A percentile compares a stretch with the other conserved stretches of the same genome.
Conservation (phyloP, 2,113 vertebrate genomes). For the Boulengerochromis microlepis region DNA sequence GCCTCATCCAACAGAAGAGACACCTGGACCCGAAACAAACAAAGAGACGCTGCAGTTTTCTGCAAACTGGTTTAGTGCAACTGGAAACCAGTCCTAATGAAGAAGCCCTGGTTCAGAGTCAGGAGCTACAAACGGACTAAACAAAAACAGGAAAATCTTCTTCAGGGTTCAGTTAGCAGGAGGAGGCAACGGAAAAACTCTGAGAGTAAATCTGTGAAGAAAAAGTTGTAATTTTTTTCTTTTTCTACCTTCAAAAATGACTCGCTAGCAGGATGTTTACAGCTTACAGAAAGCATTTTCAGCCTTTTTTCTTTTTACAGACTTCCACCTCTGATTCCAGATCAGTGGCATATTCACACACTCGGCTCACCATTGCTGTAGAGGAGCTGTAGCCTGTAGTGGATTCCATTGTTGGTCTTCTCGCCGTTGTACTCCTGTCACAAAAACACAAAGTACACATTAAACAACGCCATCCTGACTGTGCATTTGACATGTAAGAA, state of each 20-base stretch:
- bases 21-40: background rate
- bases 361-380: constrained; percentile 86
- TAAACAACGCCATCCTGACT: background rate
- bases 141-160: background rate
- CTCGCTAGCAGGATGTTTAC: background rate
- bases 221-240: background rate
- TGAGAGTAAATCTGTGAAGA: background rate
- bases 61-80: background rate
- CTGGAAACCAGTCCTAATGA: background rate
- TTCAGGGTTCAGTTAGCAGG: background rate
- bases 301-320: background rate
- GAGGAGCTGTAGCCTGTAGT: constrained; percentile 89
- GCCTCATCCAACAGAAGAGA: background rate
- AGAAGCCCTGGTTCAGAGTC: background rate
- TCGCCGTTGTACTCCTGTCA: constrained; percentile 79
- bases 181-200: background rate
- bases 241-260: background rate
- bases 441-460: constrained; percentile 4
- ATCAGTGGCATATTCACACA: background rate
- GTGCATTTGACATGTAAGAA: background rate
- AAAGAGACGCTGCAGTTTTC: background rate
- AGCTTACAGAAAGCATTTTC: background rate
- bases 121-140: background rate
- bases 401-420: constrained; percentile 94
- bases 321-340: background rate